These are phyloP conservation scores for Tipula vernalis DNA, from an alignment of 2,888 invertebrate genomes.

Conservation along the genomic window DNA sequence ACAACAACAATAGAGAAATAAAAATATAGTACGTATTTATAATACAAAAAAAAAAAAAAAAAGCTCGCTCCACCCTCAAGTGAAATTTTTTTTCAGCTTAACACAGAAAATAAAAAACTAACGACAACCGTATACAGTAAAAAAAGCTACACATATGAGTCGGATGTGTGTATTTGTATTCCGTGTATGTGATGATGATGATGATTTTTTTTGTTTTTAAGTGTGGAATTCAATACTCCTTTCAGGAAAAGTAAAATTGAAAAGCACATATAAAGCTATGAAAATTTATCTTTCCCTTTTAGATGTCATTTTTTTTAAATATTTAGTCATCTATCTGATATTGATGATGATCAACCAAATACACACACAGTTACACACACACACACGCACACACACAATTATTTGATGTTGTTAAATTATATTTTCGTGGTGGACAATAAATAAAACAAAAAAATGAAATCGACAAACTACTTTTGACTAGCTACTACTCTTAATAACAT, in stretches of 20 bases:
- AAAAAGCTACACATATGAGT: not conserved
- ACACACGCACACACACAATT: too few species aligned
- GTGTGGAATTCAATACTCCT: not conserved
- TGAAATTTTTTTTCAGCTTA: not conserved
- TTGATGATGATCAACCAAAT: not conserved
- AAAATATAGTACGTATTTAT: not conserved
- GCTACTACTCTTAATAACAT: not conserved
- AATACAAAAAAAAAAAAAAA: not conserved
- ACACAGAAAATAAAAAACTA: not conserved
- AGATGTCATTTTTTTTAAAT: not conserved
- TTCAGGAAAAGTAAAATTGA: not conserved
- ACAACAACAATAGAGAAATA: not conserved
- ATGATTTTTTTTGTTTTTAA: not conserved
- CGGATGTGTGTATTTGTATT: not conserved
- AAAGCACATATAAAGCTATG: not conserved
- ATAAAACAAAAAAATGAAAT: not conserved
- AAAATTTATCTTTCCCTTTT: not conserved
- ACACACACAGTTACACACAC: not conserved
- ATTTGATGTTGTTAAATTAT: not conserved
- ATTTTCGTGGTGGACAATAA: not conserved
- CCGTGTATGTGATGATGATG: not conserved
- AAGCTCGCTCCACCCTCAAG: not conserved
- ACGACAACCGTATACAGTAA: not conserved
- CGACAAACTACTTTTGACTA: not conserved
- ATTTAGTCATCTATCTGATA: not conserved